Percentiles rank a stretch among this genome's conserved stretches.
Evolutionary conservation across 2,113 vertebrate genomes (phyloP).

Genomic region (Cyanoderma ruficeps): DNA sequence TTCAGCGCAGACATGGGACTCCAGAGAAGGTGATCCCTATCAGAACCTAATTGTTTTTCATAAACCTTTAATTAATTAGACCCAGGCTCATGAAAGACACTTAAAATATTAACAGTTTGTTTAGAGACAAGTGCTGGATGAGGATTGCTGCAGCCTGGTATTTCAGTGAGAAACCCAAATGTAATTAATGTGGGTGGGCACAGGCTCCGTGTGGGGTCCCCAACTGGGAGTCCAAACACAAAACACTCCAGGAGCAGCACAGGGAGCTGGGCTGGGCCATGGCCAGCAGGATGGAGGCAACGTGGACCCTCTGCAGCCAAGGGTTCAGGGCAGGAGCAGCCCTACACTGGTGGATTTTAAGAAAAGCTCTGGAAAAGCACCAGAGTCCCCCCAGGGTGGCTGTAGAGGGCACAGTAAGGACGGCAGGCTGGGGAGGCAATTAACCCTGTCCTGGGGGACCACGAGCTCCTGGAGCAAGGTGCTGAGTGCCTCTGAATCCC

Average conservation of each 20-base stretch:
- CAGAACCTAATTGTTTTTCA: constrained; percentile 55
- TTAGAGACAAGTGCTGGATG: background rate
- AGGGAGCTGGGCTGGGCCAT: background rate
- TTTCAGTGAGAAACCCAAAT: background rate
- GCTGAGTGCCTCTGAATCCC: background rate
- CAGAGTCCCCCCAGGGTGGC: background rate
- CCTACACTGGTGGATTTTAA: background rate
- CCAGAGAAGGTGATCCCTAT: background rate
- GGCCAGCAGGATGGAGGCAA: background rate
- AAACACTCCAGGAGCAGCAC: background rate
- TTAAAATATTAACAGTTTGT: constrained; percentile 29
- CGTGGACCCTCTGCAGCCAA: rapidly evolving
- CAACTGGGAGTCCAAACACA: background rate
- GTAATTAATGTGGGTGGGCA: constrained; percentile 22
- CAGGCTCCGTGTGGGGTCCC: background rate
- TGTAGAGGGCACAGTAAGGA: background rate
- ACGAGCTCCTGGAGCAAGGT: background rate
- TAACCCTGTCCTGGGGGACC: background rate
- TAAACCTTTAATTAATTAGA: constrained; percentile 61
- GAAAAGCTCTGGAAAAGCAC: background rate
- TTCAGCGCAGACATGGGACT: background rate
- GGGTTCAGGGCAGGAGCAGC: background rate
- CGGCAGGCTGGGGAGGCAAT: background rate
- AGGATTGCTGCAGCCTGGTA: background rate
- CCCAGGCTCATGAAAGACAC: constrained; percentile 8